Evolutionary conservation across 64 coral and sea anemone genomes (phyloP).

Genomic region (Orbicella faveolata): DNA sequence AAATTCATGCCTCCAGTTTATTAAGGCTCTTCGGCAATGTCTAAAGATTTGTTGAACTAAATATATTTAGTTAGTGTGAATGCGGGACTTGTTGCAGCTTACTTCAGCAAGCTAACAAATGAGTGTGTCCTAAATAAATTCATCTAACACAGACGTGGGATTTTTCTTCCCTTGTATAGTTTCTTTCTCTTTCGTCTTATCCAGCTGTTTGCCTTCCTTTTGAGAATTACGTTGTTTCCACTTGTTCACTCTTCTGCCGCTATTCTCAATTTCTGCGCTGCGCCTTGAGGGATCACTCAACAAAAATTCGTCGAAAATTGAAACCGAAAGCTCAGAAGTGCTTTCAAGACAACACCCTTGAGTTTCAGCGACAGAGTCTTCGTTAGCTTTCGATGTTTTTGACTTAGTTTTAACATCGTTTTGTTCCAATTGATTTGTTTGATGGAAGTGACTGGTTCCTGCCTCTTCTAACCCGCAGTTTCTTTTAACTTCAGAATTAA

Average conservation of each 20-base stretch:
- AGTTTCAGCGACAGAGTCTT: not conserved
- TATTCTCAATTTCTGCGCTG: not conserved
- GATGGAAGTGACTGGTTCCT: not conserved
- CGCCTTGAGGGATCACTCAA: not conserved
- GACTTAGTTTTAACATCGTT: not conserved
- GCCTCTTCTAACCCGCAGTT: not conserved
- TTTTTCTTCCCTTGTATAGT: not conserved
- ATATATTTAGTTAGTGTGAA: too few species aligned
- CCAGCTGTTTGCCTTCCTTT: not conserved
- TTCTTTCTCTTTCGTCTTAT: not conserved
- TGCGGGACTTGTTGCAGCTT: too few species aligned
- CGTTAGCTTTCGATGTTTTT: not conserved
- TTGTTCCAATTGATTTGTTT: not conserved
- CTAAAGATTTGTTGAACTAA: too few species aligned
- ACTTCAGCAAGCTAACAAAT: too few species aligned
- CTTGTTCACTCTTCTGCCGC: not conserved
- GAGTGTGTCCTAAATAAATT: not conserved
- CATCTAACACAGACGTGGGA: not conserved
- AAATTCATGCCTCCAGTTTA: too few species aligned
- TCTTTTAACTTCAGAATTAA: not conserved
- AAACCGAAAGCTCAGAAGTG: not conserved
- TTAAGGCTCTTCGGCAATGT: too few species aligned
- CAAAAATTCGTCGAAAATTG: slow-evolving; percentile 27
- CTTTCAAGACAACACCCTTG: not conserved
- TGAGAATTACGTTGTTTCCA: not conserved